A percentile compares a stretch with the other conserved stretches of the same genome.
phyloP scores from a whole-genome alignment of 2,888 invertebrate species.

The Tipula lateralis region DNA sequence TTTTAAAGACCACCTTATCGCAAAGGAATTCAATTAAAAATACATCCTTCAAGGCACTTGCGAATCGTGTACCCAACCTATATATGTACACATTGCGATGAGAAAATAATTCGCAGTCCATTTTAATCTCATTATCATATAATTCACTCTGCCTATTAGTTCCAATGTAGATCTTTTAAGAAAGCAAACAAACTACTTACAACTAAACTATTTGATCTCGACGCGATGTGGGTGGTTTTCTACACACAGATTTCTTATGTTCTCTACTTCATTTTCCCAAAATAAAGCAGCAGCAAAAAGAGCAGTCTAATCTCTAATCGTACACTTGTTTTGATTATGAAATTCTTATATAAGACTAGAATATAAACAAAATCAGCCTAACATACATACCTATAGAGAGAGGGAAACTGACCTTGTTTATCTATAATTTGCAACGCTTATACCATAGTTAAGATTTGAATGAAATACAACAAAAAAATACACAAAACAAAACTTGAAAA shows the following conservation, averaged over 20 bases:
- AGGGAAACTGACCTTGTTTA: slow-evolving; percentile 3
- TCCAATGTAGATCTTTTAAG: neutral
- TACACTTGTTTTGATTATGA: slow-evolving; percentile 19
- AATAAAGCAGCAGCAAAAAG: neutral
- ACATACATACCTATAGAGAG: neutral
- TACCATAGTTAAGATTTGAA: slow-evolving; percentile 1
- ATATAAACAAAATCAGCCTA: neutral
- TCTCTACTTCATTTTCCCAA: neutral
- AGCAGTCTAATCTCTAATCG: slow-evolving; percentile 24
- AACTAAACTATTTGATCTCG: slow-evolving; percentile 7
- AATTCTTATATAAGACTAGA: neutral
- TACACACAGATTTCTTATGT: neutral
- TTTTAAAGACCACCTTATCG: neutral
- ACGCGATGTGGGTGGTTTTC: slow-evolving; percentile 9
- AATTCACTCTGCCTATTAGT: neutral
- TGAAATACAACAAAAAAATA: neutral
- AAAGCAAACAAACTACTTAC: neutral
- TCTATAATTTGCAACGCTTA: slow-evolving; percentile 24
- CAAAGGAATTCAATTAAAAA: neutral
- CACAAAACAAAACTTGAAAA: neutral
- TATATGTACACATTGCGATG: neutral
- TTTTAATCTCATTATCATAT: neutral
- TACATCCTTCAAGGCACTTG: neutral
- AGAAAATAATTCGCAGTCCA: neutral
- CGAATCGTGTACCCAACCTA: neutral